A percentile compares a stretch with the other conserved stretches of the same genome.
These are phyloP conservation scores for Tychaedon coryphoeus DNA, from an alignment of 2,113 vertebrate species.

Conservation along the genomic window DNA sequence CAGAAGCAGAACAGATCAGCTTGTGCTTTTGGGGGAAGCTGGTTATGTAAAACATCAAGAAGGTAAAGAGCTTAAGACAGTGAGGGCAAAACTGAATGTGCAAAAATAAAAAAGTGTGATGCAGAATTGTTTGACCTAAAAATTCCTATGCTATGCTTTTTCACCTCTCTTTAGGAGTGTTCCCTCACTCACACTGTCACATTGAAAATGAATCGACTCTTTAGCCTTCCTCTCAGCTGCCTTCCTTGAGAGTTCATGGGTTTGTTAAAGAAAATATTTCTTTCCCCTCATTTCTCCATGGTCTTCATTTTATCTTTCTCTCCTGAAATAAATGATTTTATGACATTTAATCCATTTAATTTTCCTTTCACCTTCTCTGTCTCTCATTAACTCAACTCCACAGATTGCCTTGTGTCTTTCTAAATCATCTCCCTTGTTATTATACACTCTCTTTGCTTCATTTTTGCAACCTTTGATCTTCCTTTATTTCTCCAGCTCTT, in stretches of 20 bases:
- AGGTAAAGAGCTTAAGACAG: not conserved
- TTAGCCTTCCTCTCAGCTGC: not conserved
- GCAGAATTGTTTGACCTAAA: not conserved
- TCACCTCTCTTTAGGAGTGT: not conserved
- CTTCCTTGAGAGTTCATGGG: not conserved
- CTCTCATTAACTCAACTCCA: not conserved
- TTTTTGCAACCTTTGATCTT: not conserved
- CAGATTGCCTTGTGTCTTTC: not conserved
- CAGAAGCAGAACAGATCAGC: not conserved
- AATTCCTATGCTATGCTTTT: not conserved
- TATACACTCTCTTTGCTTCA: not conserved
- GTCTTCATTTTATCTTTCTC: not conserved
- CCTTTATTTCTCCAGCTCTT: not conserved
- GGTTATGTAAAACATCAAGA: not conserved
- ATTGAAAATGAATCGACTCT: rapidly evolving
- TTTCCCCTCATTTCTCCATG: not conserved
- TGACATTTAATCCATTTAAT: not conserved
- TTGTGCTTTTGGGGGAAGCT: not conserved
- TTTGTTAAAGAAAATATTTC: not conserved
- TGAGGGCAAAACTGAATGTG: not conserved
- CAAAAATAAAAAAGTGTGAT: not conserved
- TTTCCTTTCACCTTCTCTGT: not conserved
- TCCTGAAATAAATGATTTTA: not conserved
- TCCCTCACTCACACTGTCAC: not conserved
- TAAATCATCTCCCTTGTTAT: not conserved